Conservation (phyloP, 2,888 invertebrate genomes). For the Rhagium mordax region DNA sequence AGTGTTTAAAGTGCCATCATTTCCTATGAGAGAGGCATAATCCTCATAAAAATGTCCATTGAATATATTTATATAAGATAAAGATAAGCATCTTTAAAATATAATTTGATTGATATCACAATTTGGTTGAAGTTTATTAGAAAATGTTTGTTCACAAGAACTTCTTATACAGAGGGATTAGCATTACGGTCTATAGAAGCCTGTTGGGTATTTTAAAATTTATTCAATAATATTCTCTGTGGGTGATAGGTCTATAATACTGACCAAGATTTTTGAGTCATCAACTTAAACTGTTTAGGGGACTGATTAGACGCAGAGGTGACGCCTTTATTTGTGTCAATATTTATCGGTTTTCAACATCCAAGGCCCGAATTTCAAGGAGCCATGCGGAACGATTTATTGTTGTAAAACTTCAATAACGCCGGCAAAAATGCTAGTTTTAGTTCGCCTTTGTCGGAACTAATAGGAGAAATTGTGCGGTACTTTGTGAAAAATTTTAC, state of each 20-base stretch:
- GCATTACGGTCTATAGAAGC: slow-evolving; percentile 37
- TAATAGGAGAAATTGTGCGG: not conserved
- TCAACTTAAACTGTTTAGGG: slow-evolving; percentile 13
- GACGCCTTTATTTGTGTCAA: slow-evolving; percentile 26
- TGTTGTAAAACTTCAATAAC: not conserved
- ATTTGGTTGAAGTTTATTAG: slow-evolving; percentile 49
- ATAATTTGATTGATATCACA: slow-evolving; percentile 52
- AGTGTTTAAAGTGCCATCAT: slow-evolving; percentile 56
- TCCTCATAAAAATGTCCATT: slow-evolving; percentile 54
- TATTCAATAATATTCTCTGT: slow-evolving; percentile 26
- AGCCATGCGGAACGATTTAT: slow-evolving; percentile 3
- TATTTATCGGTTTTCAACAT: slow-evolving; percentile 6
- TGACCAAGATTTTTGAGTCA: slow-evolving; percentile 22
- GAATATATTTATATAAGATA: slow-evolving; percentile 27
- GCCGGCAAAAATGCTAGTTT: not conserved
- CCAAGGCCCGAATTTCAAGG: not conserved
- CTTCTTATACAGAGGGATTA: slow-evolving; percentile 45
- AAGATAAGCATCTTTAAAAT: slow-evolving; percentile 44
- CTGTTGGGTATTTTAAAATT: slow-evolving; percentile 21
- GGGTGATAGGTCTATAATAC: slow-evolving; percentile 22
- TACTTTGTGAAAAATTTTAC: not conserved
- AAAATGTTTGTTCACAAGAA: slow-evolving; percentile 48
- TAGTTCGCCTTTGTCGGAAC: not conserved
- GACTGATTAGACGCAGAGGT: not conserved
- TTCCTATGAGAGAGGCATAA: slow-evolving; percentile 52